Base-by-base conservation (phyloP, 2,797 vertebrate genomes). In the Cuculus canorus region DNA sequence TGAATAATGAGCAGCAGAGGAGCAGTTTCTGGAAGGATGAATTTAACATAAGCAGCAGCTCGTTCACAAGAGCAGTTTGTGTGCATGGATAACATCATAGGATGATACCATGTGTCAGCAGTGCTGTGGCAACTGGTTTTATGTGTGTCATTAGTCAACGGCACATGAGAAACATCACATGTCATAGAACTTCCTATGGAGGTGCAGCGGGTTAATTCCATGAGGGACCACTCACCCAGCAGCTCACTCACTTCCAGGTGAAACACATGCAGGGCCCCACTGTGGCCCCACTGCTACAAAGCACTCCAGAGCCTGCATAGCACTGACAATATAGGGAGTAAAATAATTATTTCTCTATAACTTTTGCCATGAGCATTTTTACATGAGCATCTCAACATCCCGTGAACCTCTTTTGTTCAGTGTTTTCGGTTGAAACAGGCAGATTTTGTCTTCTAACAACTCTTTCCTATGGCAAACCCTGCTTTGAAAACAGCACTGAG, bases 1-100 rank as follows among this genome's bases (percentile, higher is more conserved):
- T 37, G 25, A 48, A 3, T 13, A 16, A 39, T 3, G 28, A 17
- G 48, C 72, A 53, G n/a, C 53, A 45, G 47, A 85, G 60, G 28
- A 73, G 41, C 39, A 64, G 33, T 21, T 72, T 54, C 59, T 54
- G 30, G 17, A 41, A 56, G 66, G 35, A 17, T 24, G 41, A 23
- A 54, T 69, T 60, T 9, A 65, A 39, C 39, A 37, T 0, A 1
- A 77, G 57, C 57, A 82, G 32, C 64, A 86, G 11, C 8, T 57
- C 6, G 15, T 39, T 66, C 25, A 39, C 17, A 30, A 48, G 30
- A 48, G 64, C 60, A 23, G 53, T 11, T 66, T 57, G 50, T 21
- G 8, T 2, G 1, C 22, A 24, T 12, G 47, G 53, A 4, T 43
- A 24, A 28, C 0, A 0, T 1, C 1, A 4, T 4, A 19, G 14